These are phyloP conservation scores for Galerucella pusilla DNA, from an alignment of 2,888 invertebrate species.

Conservation along the genomic window DNA sequence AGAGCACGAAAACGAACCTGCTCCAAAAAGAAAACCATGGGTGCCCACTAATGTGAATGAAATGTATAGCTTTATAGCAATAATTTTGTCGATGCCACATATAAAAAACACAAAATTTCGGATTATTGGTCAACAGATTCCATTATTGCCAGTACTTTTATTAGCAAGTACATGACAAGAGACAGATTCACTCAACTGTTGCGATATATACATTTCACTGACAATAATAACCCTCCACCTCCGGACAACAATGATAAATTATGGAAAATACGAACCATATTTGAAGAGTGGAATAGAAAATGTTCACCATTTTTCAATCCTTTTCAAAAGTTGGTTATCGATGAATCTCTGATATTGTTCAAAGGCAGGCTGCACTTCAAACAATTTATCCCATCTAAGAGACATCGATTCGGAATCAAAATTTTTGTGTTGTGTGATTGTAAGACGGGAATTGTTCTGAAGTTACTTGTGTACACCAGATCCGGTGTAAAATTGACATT, in stretches of 20 bases:
- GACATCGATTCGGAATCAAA: background rate
- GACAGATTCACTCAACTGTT: no score
- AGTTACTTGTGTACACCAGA: background rate
- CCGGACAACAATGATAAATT: background rate
- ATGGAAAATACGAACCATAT: constrained; percentile 1
- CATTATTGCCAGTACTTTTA: background rate
- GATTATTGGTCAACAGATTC: background rate
- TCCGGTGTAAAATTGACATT: background rate
- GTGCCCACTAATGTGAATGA: background rate
- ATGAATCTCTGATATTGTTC: background rate
- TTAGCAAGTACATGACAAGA: background rate
- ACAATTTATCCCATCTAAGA: background rate
- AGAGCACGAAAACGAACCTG: background rate
- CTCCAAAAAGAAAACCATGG: background rate
- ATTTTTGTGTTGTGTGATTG: background rate
- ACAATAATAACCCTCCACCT: background rate
- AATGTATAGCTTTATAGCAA: no score
- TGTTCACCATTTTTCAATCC: background rate
- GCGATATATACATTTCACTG: background rate
- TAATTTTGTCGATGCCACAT: no score
- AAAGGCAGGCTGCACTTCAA: background rate
- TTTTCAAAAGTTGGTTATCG: background rate
- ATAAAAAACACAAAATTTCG: no score
- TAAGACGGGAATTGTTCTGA: background rate
- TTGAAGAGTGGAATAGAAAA: constrained; percentile 5